These are phyloP conservation scores for Zygothrica quintamaculata DNA, from an alignment of 2,888 invertebrate genomes.

Conservation along the genomic window DNA sequence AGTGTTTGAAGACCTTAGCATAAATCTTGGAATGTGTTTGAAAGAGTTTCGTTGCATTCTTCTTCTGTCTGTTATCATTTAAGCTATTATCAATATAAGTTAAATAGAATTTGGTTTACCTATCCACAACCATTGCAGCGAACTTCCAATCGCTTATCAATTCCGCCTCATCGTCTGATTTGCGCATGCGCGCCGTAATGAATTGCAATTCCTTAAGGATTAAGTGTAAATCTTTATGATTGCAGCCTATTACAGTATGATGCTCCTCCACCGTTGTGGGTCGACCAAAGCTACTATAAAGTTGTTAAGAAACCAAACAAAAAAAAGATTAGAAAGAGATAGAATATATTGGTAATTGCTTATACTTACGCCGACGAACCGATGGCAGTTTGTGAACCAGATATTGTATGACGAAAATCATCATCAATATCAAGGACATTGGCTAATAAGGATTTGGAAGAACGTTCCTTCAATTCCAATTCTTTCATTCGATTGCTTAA, in stretches of 20 bases:
- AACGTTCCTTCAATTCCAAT: constrained; percentile 95
- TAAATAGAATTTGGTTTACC: constrained; percentile 84
- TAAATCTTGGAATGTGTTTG: too few relatives aligned
- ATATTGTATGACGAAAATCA: constrained; percentile 92
- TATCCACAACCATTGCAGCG: constrained; percentile 99
- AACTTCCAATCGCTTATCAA: constrained; percentile 99
- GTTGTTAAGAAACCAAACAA: not conserved
- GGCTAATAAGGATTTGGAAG: constrained; percentile 96
- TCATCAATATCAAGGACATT: constrained; percentile 98
- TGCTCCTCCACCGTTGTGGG: constrained; percentile 91
- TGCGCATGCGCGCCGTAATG: constrained; percentile 96
- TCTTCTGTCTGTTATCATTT: not conserved
- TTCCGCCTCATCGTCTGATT: constrained; percentile 96
- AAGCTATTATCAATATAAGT: constrained; percentile 3
- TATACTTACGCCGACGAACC: constrained; percentile 87
- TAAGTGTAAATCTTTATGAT: constrained; percentile 94
- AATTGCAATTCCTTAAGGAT: constrained; percentile 97
- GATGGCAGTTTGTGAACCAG: constrained; percentile 86
- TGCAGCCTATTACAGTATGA: constrained; percentile 88
- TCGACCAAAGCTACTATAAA: constrained; percentile 87
- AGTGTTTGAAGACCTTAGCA: too few relatives aligned
- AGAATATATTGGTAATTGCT: not conserved
- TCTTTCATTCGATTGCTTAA: constrained; percentile 96
- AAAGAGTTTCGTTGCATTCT: too few relatives aligned
- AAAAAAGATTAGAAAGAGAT: not conserved